Base-by-base conservation (phyloP, 2,113 vertebrate genomes). In the Motacilla alba region DNA sequence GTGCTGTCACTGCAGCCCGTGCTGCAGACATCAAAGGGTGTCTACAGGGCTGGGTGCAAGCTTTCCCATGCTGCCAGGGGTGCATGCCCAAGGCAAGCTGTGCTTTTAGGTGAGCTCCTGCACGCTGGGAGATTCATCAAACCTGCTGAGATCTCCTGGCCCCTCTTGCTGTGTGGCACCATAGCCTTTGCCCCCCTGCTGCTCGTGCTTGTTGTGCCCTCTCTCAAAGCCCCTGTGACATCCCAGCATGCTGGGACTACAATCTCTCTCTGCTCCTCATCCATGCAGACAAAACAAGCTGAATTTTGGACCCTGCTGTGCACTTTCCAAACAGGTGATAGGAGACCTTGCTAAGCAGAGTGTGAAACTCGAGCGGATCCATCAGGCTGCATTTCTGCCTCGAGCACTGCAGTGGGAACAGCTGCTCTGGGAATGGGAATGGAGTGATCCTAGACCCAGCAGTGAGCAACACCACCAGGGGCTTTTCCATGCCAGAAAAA, bases 11-110 rank as follows among this genome's bases (percentile, higher is more conserved):
- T 30, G 77, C 73, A 80, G 50, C 41, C 69, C 0, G 1, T 5
- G 28, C 6, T 37, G 47, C 62, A 67, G 70, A 4, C 23, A 19
- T 10, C 0, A 0, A 13, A 16, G 31, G 31, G 39, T 33, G 2
- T 56, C 15, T 35, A 15, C 75, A 41, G 43, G 70, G 30, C 50
- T 37, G 69, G 33, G 13, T 15, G 26, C 67, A 88, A 44, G 52
- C 56, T 63, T 24, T 63, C 28, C 63, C 22, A 7, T 20, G 43
- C 31, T 41, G 64, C 27, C 68, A 70, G 74, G 21, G 31, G 14
- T 33, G 63, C 43, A 55, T 6, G 39, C n/a, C 50, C 0, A 2
- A 47, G 41, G n/a, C 1, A 8, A 63, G 44, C 10, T 2, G 11
- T 0, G 3, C 27, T 87, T 85, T 63, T 19, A 35, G 47, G 80